Conservation (phyloP, 2,113 vertebrate species). For the Madoqua kirkii region DNA sequence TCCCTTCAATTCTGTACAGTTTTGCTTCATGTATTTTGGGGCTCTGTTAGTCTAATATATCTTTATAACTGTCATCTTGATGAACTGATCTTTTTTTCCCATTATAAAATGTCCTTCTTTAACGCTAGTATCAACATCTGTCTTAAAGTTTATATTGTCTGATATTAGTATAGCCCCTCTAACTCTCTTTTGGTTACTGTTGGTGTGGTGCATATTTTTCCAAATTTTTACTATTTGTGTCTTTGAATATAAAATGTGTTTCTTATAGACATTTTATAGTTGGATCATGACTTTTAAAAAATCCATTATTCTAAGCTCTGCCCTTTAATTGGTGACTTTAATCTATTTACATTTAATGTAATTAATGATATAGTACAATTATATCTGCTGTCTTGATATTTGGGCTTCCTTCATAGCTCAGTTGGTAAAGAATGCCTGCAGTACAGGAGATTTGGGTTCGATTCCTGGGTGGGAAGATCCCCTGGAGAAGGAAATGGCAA, state of each 20-base stretch:
- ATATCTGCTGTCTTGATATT: neutral
- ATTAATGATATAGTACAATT: neutral
- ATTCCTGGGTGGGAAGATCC: neutral
- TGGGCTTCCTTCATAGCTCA: neutral
- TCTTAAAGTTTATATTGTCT: neutral
- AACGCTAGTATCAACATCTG: neutral
- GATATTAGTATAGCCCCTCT: neutral
- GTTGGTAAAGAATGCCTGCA: neutral
- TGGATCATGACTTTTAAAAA: neutral
- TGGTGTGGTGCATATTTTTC: neutral
- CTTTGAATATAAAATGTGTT: neutral
- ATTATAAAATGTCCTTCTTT: neutral
- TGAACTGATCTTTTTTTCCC: neutral
- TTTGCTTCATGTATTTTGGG: neutral
- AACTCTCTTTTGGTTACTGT: neutral
- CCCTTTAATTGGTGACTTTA: neutral
- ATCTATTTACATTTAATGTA: neutral
- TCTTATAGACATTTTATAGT: neutral
- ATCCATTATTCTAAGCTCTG: neutral
- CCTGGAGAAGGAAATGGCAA: neutral
- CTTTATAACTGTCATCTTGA: neutral
- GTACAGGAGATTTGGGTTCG: neutral
- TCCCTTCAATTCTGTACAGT: neutral
- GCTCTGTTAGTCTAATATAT: neutral
- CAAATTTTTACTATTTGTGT: neutral